These are phyloP conservation scores for Poliocrania exsul DNA, from an alignment of 2,797 vertebrate genomes.

Conservation along the genomic window DNA sequence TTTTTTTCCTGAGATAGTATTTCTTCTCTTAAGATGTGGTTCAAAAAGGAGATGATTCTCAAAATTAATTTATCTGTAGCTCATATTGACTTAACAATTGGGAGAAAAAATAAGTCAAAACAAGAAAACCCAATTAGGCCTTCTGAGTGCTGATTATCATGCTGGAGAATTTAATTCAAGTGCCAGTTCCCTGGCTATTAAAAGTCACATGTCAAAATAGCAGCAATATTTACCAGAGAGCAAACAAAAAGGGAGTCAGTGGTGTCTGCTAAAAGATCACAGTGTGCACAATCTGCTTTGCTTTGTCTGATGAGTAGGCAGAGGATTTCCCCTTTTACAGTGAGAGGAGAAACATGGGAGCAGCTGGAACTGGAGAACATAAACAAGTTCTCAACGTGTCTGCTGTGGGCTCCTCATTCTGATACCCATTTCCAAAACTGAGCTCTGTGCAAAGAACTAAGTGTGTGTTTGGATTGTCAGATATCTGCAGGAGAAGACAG, in stretches of 20 bases:
- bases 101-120: neutral
- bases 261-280: neutral
- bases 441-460: neutral
- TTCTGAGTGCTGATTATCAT: neutral
- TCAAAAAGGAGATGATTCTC: neutral
- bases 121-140: neutral
- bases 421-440: neutral
- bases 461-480: neutral
- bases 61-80: neutral
- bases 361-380: neutral
- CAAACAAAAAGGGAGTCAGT: neutral
- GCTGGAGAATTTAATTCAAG: neutral
- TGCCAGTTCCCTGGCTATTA: neutral
- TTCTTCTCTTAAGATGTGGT: neutral
- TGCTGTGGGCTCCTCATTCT: neutral
- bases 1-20: neutral
- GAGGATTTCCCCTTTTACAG: neutral
- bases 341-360: neutral
- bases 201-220: neutral
- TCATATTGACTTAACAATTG: neutral
- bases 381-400: fast-evolving
- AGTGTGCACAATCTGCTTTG: neutral
- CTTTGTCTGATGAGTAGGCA: neutral
- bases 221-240: neutral
- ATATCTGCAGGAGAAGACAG: neutral